Conservation (phyloP, 2,888 invertebrate species). For the Atherix ibis region DNA sequence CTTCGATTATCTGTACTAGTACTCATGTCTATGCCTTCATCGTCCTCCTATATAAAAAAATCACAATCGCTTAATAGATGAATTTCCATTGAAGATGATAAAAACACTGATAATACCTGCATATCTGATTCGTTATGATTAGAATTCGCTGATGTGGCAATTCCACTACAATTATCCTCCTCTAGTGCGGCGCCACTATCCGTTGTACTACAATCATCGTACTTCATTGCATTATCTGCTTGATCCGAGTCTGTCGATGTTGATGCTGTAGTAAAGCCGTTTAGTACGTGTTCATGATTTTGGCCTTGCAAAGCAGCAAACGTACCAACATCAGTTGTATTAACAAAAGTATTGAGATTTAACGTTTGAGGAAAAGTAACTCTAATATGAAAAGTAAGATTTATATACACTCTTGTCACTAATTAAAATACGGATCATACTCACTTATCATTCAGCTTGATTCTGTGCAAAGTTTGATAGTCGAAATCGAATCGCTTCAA, state of each 20-base stretch:
- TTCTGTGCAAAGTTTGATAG: conserved; percentile 64
- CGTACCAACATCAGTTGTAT: conserved; percentile 19
- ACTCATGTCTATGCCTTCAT: conserved; percentile 51
- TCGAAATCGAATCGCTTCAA: conserved; percentile 84
- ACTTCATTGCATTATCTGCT: conserved; percentile 32
- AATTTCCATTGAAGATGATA: too few species aligned
- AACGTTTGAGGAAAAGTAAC: conserved; percentile 67
- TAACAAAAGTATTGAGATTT: conserved; percentile 60
- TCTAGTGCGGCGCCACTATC: conserved; percentile 53
- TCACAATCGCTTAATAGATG: background rate
- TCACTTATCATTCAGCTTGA: conserved; percentile 75
- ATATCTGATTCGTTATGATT: conserved; percentile 29
- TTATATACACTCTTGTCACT: conserved; percentile 7
- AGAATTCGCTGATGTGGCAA: conserved; percentile 29
- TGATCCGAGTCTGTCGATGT: conserved; percentile 32
- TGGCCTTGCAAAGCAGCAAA: conserved; percentile 13
- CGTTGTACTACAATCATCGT: conserved; percentile 50
- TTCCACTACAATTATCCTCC: conserved; percentile 39
- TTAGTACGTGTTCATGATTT: conserved; percentile 19
- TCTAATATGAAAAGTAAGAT: conserved; percentile 42
- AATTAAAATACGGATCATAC: conserved; percentile 19
- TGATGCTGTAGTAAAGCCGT: conserved; percentile 20
- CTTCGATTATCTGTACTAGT: conserved; percentile 29
- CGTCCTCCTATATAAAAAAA: conserved; percentile 40
- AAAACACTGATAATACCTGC: conserved; percentile 16